Conservation (phyloP, 2,888 invertebrate species). For the Cephus sareptanus region DNA sequence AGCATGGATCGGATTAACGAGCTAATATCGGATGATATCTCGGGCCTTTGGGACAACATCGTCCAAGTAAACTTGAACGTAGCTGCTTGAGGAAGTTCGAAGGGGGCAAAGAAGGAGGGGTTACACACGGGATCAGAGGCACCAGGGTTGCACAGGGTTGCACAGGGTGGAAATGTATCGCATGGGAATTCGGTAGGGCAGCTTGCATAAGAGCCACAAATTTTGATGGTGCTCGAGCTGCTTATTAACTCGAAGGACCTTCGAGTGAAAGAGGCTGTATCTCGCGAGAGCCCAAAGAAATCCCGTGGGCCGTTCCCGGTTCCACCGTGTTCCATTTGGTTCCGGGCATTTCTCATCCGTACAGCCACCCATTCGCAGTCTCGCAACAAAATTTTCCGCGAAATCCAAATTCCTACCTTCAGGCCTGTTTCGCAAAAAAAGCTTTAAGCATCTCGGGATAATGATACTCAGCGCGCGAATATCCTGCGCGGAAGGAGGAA, state of each 20-base stretch:
- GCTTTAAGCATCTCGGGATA: neutral
- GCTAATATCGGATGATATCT: conserved; percentile 59
- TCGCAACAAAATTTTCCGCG: neutral
- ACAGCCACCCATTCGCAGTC: neutral
- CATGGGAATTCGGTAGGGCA: conserved; percentile 37
- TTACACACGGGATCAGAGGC: conserved; percentile 25
- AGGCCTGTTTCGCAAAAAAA: neutral
- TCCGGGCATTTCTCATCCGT: neutral
- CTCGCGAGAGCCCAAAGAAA: conserved; percentile 33
- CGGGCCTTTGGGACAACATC: conserved; percentile 45
- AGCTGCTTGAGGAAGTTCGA: conserved; percentile 46
- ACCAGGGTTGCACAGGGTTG: conserved; percentile 16
- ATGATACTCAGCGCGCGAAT: neutral
- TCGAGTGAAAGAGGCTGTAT: conserved; percentile 24
- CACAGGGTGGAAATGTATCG: conserved; percentile 37
- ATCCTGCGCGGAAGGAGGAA: neutral
- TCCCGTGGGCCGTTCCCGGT: conserved; percentile 12
- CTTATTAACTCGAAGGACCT: conserved; percentile 47
- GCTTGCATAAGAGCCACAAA: conserved; percentile 41
- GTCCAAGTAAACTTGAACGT: conserved; percentile 49
- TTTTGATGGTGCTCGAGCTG: conserved; percentile 51
- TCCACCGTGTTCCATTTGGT: conserved; percentile 11
- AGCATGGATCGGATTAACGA: conserved; percentile 55
- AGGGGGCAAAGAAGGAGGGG: conserved; percentile 44
- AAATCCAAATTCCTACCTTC: neutral